These are phyloP conservation scores for Cyanoliseus patagonus DNA, from an alignment of 2,113 vertebrate genomes.

Conservation along the genomic window DNA sequence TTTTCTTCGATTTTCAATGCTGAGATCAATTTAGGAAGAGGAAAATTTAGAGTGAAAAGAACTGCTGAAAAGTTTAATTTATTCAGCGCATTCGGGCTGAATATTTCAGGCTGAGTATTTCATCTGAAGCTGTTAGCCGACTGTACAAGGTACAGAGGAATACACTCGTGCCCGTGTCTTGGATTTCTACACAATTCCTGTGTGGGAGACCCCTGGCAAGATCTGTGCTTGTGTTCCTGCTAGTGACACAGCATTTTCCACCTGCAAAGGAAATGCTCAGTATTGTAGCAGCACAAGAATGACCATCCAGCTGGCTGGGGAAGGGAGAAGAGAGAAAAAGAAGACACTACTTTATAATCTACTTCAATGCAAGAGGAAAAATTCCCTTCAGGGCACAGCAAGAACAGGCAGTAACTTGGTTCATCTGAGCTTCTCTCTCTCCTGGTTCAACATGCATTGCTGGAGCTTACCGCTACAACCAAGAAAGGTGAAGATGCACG, in stretches of 20 bases:
- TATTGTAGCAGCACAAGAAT: not conserved
- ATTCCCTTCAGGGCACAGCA: not conserved
- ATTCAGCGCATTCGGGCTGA: not conserved
- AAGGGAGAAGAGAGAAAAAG: not conserved
- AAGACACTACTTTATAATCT: not conserved
- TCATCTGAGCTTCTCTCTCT: not conserved
- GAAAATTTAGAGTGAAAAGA: not conserved
- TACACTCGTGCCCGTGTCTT: accelerated
- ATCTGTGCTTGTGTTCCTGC: not conserved
- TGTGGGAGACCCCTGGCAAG: accelerated
- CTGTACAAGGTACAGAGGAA: not conserved
- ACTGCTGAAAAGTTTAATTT: not conserved
- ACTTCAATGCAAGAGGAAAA: not conserved
- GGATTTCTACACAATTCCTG: not conserved
- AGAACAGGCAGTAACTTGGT: not conserved
- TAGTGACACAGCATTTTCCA: conserved; percentile 53
- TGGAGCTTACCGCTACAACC: not conserved
- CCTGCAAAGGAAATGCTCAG: not conserved
- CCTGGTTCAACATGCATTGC: not conserved
- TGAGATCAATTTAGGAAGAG: not conserved
- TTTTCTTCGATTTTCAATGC: not conserved
- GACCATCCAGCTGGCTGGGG: conserved; percentile 36
- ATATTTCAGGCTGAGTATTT: not conserved
- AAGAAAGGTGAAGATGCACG: not conserved
- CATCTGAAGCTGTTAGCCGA: not conserved